Conservation (phyloP, 2,797 vertebrate genomes). For the Arctocebus calabarensis region DNA sequence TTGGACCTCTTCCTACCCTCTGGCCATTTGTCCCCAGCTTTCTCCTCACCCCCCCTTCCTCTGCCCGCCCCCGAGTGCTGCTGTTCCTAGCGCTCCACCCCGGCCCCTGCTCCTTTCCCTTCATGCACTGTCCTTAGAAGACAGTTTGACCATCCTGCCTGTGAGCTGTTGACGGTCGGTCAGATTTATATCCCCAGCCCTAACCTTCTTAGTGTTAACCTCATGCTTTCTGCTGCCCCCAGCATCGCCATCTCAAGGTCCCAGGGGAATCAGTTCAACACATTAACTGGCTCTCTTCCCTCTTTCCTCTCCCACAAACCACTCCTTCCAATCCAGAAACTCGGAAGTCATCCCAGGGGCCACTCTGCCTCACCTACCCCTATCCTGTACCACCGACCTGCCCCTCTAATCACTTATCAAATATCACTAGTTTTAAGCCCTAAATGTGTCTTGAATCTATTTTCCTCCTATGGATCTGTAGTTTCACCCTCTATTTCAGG, state of each 20-base stretch:
- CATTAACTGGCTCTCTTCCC: background rate
- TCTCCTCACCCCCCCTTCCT: background rate
- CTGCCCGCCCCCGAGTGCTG: background rate
- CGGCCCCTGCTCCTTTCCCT: background rate
- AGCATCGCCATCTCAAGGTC: background rate
- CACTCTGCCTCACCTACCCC: background rate
- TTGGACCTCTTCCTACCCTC: background rate
- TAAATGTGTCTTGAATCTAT: background rate
- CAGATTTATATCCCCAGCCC: background rate
- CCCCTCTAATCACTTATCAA: background rate
- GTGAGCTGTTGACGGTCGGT: background rate
- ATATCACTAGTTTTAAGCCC: background rate
- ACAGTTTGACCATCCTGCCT: background rate
- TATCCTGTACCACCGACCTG: background rate
- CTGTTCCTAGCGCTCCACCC: background rate
- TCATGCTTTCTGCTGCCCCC: background rate
- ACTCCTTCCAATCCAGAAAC: background rate
- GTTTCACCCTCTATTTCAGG: background rate
- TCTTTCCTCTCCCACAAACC: background rate
- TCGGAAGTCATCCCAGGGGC: background rate
- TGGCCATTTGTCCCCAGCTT: background rate
- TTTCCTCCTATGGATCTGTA: background rate
- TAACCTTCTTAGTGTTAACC: background rate
- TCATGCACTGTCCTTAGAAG: background rate
- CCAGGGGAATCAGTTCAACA: background rate